Base-by-base conservation (phyloP, 2,888 invertebrate genomes). In the Sericinus montela region DNA sequence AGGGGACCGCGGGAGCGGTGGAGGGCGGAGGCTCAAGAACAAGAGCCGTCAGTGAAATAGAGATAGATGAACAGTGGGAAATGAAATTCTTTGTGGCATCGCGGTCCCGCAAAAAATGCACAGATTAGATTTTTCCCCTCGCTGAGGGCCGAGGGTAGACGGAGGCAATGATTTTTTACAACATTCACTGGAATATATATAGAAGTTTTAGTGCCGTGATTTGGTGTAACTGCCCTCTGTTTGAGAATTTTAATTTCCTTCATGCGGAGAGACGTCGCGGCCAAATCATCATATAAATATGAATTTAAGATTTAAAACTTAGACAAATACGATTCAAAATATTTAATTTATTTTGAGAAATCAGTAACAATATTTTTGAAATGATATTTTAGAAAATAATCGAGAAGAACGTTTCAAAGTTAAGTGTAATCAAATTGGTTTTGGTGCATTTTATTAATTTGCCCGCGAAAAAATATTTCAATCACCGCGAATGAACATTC, bases 61-160 rank as follows among this genome's bases (percentile, higher is more conserved):
- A 89, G 89, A 89, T 87, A 89, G 88, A 89, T 89, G 89, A 89
- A 89, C 88, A 89, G 87, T 87, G 86, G 89, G 89, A 89, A 89
- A 89, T 89, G 89, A 89, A 89, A 89, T 89, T 89, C 89, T 89
- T 89, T 88, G 89, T 89, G 89, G 89, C 85, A 84, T 87, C 86
- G 87, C 87, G 87, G 86, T 85, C 88, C 82, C 89, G 88, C 88
- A 89, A 89, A 89, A 89, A 89, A 89, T 89, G 87, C 87, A 85
- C 86, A 89, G 89, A 89, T 89, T 89, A 89, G 89, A 89, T 89
- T 89, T 74, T 89, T 86, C 88, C 86, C 86, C 81, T 85, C 80
- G 75, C 81, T 73, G 80, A 80, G 84, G 81, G 76, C 65, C 62
- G 64, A 62, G 64, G 62, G 63, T 77, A 77, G 83, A 80, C 77